Conservation (phyloP, 92 coral and sea anemone species). For the Porites evermanni region DNA sequence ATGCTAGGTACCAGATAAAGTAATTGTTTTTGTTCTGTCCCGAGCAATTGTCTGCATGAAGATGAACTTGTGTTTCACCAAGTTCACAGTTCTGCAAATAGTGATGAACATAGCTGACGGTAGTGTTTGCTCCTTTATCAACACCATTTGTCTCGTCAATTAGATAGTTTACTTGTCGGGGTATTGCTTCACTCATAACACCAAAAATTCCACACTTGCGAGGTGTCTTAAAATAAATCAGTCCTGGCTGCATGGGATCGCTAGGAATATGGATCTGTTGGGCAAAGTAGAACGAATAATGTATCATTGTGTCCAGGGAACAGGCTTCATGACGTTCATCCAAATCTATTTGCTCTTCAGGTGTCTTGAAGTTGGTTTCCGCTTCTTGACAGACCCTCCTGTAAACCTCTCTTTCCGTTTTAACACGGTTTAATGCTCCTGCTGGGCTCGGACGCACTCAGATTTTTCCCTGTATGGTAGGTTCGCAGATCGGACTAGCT, state of each 20-base stretch:
- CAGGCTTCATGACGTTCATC: conserved; percentile 20
- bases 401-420: conserved; percentile 32
- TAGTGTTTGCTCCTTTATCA: conserved; percentile 65
- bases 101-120: conserved; percentile 49
- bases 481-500: conserved; percentile 59
- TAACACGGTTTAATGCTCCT: conserved; percentile 49
- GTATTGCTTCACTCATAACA: conserved; percentile 62
- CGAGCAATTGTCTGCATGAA: conserved; percentile 51
- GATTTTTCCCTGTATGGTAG: conserved; percentile 63
- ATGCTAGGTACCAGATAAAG: conserved; percentile 44
- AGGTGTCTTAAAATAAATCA: background rate
- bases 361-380: conserved; percentile 28
- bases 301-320: too few relatives aligned
- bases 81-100: conserved; percentile 61
- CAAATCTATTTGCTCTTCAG: conserved; percentile 9
- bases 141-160: conserved; percentile 57
- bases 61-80: conserved; percentile 59
- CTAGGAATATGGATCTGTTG: conserved; percentile 48
- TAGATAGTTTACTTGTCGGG: conserved; percentile 54
- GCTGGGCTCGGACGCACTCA: conserved; percentile 39
- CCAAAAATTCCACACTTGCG: conserved; percentile 75
- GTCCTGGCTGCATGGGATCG: too few relatives aligned
- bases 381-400: conserved; percentile 26
- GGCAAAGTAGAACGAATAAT: too few relatives aligned
- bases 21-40: conserved; percentile 61